Conservation (phyloP, 1,140 invertebrate species). For the Mylabris phalerata region DNA sequence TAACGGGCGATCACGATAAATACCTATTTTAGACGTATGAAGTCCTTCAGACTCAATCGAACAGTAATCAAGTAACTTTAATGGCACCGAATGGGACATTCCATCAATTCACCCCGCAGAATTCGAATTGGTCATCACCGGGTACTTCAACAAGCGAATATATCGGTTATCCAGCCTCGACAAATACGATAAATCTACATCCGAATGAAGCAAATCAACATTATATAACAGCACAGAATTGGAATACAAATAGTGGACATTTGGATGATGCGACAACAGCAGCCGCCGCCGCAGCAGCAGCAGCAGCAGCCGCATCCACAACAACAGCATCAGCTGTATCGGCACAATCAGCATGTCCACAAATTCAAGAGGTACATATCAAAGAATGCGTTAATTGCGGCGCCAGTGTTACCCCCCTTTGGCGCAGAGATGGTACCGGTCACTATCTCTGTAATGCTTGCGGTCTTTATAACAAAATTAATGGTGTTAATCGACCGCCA, state of each 20-base stretch:
- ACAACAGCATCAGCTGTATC: background rate
- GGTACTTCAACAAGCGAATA: no score
- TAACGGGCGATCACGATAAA: no score
- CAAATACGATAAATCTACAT: no score
- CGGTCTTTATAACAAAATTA: constrained; percentile 74
- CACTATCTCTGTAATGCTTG: constrained; percentile 90
- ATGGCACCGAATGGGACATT: no score
- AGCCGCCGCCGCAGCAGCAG: no score
- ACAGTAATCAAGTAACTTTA: no score
- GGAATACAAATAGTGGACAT: background rate
- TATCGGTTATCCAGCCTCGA: no score
- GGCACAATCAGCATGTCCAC: background rate
- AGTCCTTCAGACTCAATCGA: no score
- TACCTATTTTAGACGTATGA: no score
- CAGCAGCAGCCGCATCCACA: background rate
- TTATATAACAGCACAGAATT: background rate
- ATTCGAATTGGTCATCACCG: no score
- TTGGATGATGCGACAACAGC: background rate
- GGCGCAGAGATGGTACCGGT: constrained; percentile 81
- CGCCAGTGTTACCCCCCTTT: constrained; percentile 74
- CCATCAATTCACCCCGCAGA: no score
- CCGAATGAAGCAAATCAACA: no score
- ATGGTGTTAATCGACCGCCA: constrained; percentile 76
- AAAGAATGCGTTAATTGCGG: constrained; percentile 89
- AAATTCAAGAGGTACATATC: constrained; percentile 49